These are phyloP conservation scores for Oreohelix idahoensis DNA, from an alignment of 1,140 invertebrate genomes.

Conservation along the genomic window DNA sequence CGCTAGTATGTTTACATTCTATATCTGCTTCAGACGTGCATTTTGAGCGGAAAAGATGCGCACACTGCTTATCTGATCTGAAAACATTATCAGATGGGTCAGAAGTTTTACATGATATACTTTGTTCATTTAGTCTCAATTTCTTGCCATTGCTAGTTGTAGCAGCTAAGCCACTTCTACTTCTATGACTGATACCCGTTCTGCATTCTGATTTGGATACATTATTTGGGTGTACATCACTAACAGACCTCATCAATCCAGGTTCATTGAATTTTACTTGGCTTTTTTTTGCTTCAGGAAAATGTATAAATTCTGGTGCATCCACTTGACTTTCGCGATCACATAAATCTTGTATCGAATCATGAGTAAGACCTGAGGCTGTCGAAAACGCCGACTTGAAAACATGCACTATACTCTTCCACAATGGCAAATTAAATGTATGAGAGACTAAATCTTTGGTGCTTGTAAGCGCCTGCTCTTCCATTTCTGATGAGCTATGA, in stretches of 20 bases:
- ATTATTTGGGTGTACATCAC: neutral
- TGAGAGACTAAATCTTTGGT: neutral
- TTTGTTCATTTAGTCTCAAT: neutral
- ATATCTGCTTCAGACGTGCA: neutral
- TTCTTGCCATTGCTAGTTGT: neutral
- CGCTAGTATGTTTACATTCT: neutral
- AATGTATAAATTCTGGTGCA: neutral
- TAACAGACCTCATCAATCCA: neutral
- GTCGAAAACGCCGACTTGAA: neutral
- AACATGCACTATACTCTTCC: neutral
- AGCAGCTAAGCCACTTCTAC: neutral
- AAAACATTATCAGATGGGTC: neutral
- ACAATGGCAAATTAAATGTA: neutral
- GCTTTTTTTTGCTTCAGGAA: neutral
- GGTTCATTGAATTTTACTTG: neutral
- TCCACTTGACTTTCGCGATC: neutral
- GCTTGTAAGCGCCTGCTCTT: neutral
- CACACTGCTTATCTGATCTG: neutral
- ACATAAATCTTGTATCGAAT: neutral
- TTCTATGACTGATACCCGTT: neutral
- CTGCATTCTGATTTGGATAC: neutral
- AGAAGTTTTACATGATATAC: neutral
- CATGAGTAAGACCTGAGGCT: neutral
- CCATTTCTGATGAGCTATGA: neutral
- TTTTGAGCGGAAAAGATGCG: neutral